phyloP scores from a whole-genome alignment of 2,888 invertebrate genomes.

The Scaptomyza tumidula region DNA sequence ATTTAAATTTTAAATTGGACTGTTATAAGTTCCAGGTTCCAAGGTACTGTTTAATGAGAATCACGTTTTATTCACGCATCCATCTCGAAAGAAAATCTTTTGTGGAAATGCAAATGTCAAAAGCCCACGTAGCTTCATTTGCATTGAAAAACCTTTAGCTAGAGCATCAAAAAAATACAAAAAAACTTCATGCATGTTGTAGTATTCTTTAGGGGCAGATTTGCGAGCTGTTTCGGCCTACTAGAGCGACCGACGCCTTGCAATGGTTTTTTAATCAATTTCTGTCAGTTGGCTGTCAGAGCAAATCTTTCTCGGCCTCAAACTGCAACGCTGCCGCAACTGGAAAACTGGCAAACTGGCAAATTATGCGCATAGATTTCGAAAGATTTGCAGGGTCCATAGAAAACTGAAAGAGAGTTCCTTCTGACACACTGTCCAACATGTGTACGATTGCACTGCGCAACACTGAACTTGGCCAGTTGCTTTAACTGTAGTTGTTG shows the following conservation, averaged over 20 bases:
- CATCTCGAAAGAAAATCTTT: slow-evolving; percentile 45
- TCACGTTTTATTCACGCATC: slow-evolving; percentile 22
- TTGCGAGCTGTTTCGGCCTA: slow-evolving; percentile 44
- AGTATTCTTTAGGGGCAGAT: slow-evolving; percentile 33
- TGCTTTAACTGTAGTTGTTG: slow-evolving; percentile 20
- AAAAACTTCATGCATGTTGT: slow-evolving; percentile 31
- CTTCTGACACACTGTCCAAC: slow-evolving; percentile 55
- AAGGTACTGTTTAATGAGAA: slow-evolving; percentile 1
- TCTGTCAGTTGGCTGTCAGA: slow-evolving; percentile 76
- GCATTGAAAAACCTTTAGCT: slow-evolving; percentile 67
- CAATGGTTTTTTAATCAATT: slow-evolving; percentile 73
- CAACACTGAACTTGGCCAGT: slow-evolving; percentile 67
- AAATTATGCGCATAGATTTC: slow-evolving; percentile 77
- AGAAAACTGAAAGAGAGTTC: neutral
- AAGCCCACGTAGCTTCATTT: slow-evolving; percentile 71
- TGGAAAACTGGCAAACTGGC: slow-evolving; percentile 20
- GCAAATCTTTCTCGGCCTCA: slow-evolving; percentile 47
- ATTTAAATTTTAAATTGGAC: neutral
- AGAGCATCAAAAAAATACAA: slow-evolving; percentile 23
- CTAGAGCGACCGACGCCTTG: slow-evolving; percentile 50
- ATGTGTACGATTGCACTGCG: slow-evolving; percentile 26
- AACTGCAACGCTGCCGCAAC: neutral
- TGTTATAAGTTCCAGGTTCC: neutral
- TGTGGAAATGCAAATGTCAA: slow-evolving; percentile 35
- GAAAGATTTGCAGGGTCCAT: slow-evolving; percentile 44